Percentiles rank a stretch among this genome's conserved stretches.
These are phyloP conservation scores for Aphelocoma californica DNA, from an alignment of 2,797 vertebrate species.

Conservation along the genomic window DNA sequence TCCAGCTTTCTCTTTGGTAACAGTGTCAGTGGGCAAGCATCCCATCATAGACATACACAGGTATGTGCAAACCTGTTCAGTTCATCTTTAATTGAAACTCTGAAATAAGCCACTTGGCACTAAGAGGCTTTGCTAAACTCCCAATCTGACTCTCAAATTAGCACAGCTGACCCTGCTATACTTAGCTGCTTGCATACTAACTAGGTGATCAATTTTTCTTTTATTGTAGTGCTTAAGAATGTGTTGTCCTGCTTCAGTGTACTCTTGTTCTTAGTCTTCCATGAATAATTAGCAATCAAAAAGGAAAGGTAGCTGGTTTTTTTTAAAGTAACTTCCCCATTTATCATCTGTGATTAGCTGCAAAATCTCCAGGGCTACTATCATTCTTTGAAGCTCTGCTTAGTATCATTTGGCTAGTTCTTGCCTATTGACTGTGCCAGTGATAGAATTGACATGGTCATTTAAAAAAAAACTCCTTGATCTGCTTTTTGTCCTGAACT, in stretches of 20 bases:
- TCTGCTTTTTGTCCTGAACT: not conserved
- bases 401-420: not conserved
- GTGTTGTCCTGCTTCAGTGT: not conserved
- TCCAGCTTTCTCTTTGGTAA: not conserved
- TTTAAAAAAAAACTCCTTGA: not conserved
- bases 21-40: not conserved
- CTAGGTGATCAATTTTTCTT: slow-evolving; percentile 51
- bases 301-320: not conserved
- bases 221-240: slow-evolving; percentile 38
- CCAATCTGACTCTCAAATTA: slow-evolving; percentile 51
- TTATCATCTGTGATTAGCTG: slow-evolving; percentile 52
- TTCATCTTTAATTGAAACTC: slow-evolving; percentile 71
- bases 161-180: slow-evolving; percentile 12
- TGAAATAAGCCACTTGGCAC: slow-evolving; percentile 58
- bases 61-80: slow-evolving; percentile 15
- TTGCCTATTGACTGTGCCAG: not conserved
- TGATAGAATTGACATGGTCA: not conserved
- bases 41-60: not conserved
- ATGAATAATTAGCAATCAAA: slow-evolving; percentile 61
- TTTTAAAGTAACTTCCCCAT: slow-evolving; percentile 37
- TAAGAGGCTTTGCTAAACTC: slow-evolving; percentile 34
- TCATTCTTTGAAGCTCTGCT: not conserved
- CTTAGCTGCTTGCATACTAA: slow-evolving; percentile 49
- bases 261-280: slow-evolving; percentile 46
- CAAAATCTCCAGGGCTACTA: slow-evolving; percentile 21